Base-by-base conservation (phyloP, 2,797 vertebrate species). In the Muraenolepis orangiensis region DNA sequence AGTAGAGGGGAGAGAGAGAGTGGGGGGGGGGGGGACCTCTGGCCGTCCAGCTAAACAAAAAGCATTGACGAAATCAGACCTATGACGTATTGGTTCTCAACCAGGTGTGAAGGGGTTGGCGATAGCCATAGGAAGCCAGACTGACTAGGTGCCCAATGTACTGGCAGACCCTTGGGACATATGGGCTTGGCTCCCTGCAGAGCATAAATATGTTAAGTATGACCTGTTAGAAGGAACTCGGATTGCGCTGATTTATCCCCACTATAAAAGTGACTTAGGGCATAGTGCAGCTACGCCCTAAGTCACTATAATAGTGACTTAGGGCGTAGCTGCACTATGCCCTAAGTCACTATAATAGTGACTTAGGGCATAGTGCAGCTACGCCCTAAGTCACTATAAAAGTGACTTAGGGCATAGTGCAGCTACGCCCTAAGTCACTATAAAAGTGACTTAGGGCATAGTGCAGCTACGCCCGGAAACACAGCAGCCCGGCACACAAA, bases 161-260 rank as follows among this genome's bases (percentile, higher is more conserved):
- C 40, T 30, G 40, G 76, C 70, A 72, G 84, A 78, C 46, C 71
- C 75, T 76, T 85, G 61, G 40, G 79, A 81, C 76, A 69, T 67
- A 81, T 80, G 10, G 78, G 69, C 78, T 78, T 12, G 78, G 69
- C 78, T 75, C 76, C 77, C 78, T 13, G 75, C 11, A 75, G 78
- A 77, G 80, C 76, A 81, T 76, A 88, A 82, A 85, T 72, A 72
- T 86, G 82, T 86, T 88, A 83, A 87, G 84, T 80, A 80, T 78
- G 78, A 81, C 74, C 61, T 57, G 72, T 72, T 82, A 75, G 84
- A 84, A 80, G 78, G 82, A 64, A 42, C 77, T 67, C 74, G 77
- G 76, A 84, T 76, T 76, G 81, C 74, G 74, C 77, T 71, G 78
- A 72, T 73, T 34, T 66, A 72, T 66, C 40, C 20, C 36, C 42